phyloP scores from a whole-genome alignment of 2,113 vertebrate species.

The Eulemur rufifrons region DNA sequence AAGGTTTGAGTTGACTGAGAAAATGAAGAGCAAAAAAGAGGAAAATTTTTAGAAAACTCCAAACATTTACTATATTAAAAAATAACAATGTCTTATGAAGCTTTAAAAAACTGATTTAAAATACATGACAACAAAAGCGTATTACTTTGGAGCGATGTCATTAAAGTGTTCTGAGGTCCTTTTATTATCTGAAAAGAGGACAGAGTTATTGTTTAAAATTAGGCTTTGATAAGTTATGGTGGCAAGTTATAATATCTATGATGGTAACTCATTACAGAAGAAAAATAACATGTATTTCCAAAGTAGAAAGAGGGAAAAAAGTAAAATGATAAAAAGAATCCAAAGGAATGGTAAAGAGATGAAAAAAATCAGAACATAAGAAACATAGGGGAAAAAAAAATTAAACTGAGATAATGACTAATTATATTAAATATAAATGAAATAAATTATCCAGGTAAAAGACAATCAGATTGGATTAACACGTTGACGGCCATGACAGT shows the following conservation, averaged over 20 bases:
- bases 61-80: background rate
- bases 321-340: background rate
- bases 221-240: background rate
- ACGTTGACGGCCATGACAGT: too few relatives aligned
- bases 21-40: background rate
- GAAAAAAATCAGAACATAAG: background rate
- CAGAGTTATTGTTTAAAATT: background rate
- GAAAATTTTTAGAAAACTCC: background rate
- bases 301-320: background rate
- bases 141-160: background rate
- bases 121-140: background rate
- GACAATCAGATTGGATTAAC: background rate
- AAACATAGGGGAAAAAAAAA: background rate
- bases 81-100: background rate
- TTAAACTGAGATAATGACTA: background rate
- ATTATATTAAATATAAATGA: background rate
- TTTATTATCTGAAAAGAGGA: background rate
- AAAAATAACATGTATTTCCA: background rate
- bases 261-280: background rate
- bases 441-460: slow-evolving; percentile 14
- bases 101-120: background rate
- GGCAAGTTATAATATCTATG: background rate
- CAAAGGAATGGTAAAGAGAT: background rate
- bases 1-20: background rate
- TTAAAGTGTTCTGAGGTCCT: background rate